Evolutionary conservation across 2,888 invertebrate genomes (phyloP).

Genomic region (Ochropacha duplaris): DNA sequence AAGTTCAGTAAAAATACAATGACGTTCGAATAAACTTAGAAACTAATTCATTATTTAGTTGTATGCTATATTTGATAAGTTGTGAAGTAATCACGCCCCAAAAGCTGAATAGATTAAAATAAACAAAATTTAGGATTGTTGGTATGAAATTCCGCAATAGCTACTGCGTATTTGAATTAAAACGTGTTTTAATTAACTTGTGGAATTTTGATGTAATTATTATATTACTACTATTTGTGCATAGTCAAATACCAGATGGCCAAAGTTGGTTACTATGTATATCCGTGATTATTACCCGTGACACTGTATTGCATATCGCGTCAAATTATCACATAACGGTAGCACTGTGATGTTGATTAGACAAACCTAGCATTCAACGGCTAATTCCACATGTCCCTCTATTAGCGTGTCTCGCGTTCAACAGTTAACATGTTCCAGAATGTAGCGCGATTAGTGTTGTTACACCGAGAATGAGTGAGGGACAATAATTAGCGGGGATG

Average conservation of each 20-base stretch:
- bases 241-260: background rate
- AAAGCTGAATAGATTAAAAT: no score
- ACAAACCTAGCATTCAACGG: slow-evolving; percentile 47
- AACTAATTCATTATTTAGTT: background rate
- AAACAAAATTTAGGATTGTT: no score
- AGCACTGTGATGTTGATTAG: slow-evolving; percentile 52
- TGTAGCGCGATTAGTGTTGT: slow-evolving; percentile 50
- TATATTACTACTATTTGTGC: no score
- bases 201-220: no score
- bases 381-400: slow-evolving; percentile 40
- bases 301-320: background rate
- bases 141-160: no score
- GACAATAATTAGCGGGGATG: slow-evolving; percentile 30
- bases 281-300: background rate
- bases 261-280: background rate
- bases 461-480: slow-evolving; percentile 24
- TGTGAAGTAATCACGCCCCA: no score
- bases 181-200: no score
- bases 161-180: no score
- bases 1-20: background rate
- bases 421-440: slow-evolving; percentile 37
- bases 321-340: slow-evolving; percentile 32
- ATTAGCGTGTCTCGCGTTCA: slow-evolving; percentile 39
- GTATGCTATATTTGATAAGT: no score
- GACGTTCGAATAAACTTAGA: background rate